phyloP scores from a whole-genome alignment of 2,113 vertebrate genomes.

The Malurus cyaneus region DNA sequence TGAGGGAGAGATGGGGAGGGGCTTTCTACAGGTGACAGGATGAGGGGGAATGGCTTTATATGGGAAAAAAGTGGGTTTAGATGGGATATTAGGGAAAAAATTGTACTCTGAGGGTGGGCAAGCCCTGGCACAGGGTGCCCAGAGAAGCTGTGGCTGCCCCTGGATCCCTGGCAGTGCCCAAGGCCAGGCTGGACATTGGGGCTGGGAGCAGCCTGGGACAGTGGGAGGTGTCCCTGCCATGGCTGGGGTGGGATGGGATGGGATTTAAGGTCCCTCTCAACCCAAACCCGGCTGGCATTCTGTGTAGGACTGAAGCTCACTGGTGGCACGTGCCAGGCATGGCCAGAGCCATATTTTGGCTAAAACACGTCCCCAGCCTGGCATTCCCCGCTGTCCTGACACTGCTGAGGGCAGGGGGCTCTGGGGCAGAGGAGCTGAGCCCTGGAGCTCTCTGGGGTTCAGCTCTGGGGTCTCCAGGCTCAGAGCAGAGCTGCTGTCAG shows the following conservation, averaged over 20 bases:
- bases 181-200: background rate
- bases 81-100: background rate
- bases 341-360: background rate
- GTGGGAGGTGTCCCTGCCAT: background rate
- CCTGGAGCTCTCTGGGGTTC: background rate
- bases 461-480: background rate
- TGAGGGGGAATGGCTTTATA: background rate
- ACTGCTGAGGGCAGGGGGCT: background rate
- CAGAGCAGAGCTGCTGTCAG: background rate
- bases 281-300: background rate
- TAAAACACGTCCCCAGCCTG: background rate
- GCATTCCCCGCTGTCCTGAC: background rate
- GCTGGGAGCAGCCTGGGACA: background rate
- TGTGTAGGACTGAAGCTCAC: background rate
- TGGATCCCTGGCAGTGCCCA: background rate
- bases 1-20: background rate
- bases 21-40: background rate
- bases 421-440: background rate
- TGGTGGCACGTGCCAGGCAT: rapidly evolving
- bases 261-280: rapidly evolving
- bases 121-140: background rate
- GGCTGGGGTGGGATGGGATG: background rate
- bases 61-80: background rate
- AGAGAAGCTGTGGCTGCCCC: background rate
- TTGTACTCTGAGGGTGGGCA: background rate